phyloP scores from a whole-genome alignment of 2,888 invertebrate genomes.

The Leptothorax acervorum region DNA sequence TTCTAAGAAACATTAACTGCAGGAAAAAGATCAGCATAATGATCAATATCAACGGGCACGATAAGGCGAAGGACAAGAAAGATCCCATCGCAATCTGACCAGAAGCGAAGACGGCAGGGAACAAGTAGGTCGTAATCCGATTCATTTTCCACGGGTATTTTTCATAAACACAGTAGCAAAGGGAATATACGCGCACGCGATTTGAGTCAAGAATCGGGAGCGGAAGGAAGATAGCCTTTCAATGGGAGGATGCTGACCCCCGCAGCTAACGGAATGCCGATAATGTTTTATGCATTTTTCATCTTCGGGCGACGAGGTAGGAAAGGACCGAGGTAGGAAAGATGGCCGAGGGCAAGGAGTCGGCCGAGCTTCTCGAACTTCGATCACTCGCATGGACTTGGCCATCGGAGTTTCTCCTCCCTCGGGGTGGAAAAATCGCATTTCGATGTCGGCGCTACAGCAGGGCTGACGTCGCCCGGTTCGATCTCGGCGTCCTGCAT shows the following conservation, averaged over 20 bases:
- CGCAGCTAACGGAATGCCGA: slow-evolving; percentile 66
- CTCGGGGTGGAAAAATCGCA: slow-evolving; percentile 34
- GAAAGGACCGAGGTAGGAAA: slow-evolving; percentile 5
- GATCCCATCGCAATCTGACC: slow-evolving; percentile 32
- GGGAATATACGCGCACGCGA: not conserved
- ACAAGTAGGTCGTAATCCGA: slow-evolving; percentile 50
- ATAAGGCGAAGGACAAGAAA: slow-evolving; percentile 46
- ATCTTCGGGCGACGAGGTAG: slow-evolving; percentile 33
- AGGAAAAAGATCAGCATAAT: not conserved
- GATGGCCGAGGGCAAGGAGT: slow-evolving; percentile 31
- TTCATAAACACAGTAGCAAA: slow-evolving; percentile 62
- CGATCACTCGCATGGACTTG: slow-evolving; percentile 15
- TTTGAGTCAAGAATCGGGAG: slow-evolving; percentile 27
- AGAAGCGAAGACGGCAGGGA: slow-evolving; percentile 9
- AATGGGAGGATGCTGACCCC: slow-evolving; percentile 61
- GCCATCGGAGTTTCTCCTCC: not conserved
- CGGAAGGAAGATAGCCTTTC: slow-evolving; percentile 64
- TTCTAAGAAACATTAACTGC: not conserved
- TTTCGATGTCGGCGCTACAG: slow-evolving; percentile 1
- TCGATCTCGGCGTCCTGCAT: not conserved
- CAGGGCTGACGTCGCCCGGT: slow-evolving; percentile 14
- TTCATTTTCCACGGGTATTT: slow-evolving; percentile 65
- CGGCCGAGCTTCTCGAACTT: slow-evolving; percentile 29
- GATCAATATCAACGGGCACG: not conserved
- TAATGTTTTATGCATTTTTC: slow-evolving; percentile 75